Evolutionary conservation across 2,888 invertebrate species (phyloP).

Genomic region (Endomychus coccineus): DNA sequence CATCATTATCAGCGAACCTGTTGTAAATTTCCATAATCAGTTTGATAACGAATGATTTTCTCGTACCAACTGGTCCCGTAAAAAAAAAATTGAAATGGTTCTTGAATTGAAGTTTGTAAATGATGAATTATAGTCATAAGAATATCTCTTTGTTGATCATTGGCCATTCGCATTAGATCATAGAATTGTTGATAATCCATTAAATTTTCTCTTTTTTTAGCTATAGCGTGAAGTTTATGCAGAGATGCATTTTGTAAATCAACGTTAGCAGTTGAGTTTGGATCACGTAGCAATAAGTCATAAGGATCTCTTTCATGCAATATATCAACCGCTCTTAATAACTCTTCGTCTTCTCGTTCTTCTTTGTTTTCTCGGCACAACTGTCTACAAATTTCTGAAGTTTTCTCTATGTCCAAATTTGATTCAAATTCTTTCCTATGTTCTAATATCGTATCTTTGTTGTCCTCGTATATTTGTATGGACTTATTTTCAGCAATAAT

Average conservation of each 20-base stretch:
- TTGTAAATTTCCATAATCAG: constrained; percentile 41
- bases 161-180: constrained; percentile 4
- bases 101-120: too few relatives aligned
- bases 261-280: constrained; percentile 2
- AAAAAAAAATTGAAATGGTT: too few relatives aligned
- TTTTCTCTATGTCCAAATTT: constrained; percentile 31
- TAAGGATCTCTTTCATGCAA: neutral
- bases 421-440: constrained; percentile 32
- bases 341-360: constrained; percentile 14
- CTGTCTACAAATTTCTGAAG: constrained; percentile 38
- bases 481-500: constrained; percentile 34
- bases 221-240: constrained; percentile 4
- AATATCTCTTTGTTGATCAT: constrained; percentile 4
- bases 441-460: constrained; percentile 28
- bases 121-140: constrained; percentile 3
- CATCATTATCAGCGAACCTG: constrained; percentile 32
- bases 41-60: constrained; percentile 37
- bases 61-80: constrained; percentile 30
- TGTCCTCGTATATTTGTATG: constrained; percentile 31
- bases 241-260: constrained; percentile 4
- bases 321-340: constrained; percentile 4
- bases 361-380: constrained; percentile 20
- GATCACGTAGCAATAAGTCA: neutral
- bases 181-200: constrained; percentile 11
- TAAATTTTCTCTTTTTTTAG: constrained; percentile 15